A percentile compares a stretch with the other conserved stretches of the same genome.
phyloP scores from a whole-genome alignment of 92 coral and sea anemone species.

The Epizoanthus stellaris region DNA sequence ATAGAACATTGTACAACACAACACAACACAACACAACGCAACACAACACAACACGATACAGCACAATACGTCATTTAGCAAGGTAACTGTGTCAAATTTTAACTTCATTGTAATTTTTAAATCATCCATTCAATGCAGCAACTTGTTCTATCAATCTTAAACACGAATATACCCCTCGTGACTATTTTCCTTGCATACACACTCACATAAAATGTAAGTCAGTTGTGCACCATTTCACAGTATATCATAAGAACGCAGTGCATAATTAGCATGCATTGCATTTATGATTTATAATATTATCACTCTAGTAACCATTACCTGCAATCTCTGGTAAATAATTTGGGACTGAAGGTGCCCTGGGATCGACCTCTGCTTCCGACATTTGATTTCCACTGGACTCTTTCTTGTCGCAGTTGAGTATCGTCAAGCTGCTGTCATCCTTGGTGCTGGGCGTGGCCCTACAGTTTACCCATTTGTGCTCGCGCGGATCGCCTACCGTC shows the following conservation, averaged over 20 bases:
- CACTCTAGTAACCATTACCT: constrained; percentile 1
- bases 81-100: too few relatives aligned
- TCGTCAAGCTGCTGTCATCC: constrained; percentile 16
- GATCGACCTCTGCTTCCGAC: constrained; percentile 4
- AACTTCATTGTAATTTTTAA: too few relatives aligned
- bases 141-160: too few relatives aligned
- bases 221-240: too few relatives aligned
- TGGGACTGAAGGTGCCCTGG: neutral
- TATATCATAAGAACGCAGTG: too few relatives aligned
- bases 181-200: too few relatives aligned
- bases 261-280: too few relatives aligned
- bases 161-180: too few relatives aligned
- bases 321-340: neutral
- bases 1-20: neutral
- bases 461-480: constrained; percentile 16
- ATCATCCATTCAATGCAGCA: too few relatives aligned
- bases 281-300: too few relatives aligned
- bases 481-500: constrained; percentile 22
- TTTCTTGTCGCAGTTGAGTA: constrained; percentile 30
- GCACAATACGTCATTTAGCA: too few relatives aligned
- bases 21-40: neutral
- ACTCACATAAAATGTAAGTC: too few relatives aligned
- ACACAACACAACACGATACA: neutral
- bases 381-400: neutral
- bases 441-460: constrained; percentile 13